phyloP scores from a whole-genome alignment of 92 coral and sea anemone genomes.

The Parazoanthus atlanticus region DNA sequence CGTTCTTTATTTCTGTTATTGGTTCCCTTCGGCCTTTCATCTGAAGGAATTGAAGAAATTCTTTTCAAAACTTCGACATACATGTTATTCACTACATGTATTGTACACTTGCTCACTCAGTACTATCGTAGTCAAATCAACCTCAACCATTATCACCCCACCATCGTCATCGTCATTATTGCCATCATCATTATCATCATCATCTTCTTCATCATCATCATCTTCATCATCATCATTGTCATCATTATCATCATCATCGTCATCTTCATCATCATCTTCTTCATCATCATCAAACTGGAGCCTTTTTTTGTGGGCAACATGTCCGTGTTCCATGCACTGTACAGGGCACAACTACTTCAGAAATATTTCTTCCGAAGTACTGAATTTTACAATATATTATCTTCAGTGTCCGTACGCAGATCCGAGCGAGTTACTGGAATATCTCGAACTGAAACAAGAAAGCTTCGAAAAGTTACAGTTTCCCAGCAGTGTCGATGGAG shows the following conservation, averaged over 20 bases:
- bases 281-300: too few species aligned
- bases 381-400: not conserved
- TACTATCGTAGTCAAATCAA: too few species aligned
- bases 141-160: too few species aligned
- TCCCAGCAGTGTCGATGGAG: conserved; percentile 64
- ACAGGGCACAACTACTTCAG: not conserved
- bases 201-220: too few species aligned
- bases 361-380: not conserved
- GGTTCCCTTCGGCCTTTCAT: not conserved
- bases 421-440: conserved; percentile 72
- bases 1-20: not conserved
- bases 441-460: conserved; percentile 68
- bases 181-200: too few species aligned
- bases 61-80: not conserved
- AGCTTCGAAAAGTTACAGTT: conserved; percentile 73
- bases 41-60: not conserved
- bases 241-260: too few species aligned
- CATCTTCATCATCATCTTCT: too few species aligned
- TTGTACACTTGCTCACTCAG: too few species aligned
- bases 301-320: too few species aligned
- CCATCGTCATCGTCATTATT: too few species aligned
- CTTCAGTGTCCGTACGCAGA: conserved; percentile 80
- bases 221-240: too few species aligned
- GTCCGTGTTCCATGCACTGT: too few species aligned
- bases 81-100: not conserved